These are phyloP conservation scores for Leucopsar rothschildi DNA, from an alignment of 2,113 vertebrate species.

Conservation along the genomic window DNA sequence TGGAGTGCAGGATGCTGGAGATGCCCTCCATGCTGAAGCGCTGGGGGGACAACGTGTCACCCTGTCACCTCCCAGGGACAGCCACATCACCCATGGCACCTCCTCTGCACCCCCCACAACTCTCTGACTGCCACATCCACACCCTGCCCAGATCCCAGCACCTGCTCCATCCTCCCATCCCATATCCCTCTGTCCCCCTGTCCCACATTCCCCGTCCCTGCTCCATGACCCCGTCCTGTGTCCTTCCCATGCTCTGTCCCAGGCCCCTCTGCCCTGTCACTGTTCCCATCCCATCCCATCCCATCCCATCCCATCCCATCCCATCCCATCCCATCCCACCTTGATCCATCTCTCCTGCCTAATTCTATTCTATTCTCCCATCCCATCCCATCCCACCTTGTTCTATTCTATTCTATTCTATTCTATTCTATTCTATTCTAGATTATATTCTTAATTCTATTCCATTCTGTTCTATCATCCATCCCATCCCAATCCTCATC, in stretches of 20 bases:
- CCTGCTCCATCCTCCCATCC: not conserved
- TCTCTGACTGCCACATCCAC: not conserved
- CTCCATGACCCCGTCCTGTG: not conserved
- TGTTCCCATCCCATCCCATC: not conserved
- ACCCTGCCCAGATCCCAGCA: not conserved
- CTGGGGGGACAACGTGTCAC: slow-evolving; percentile 50
- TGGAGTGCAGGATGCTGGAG: slow-evolving; percentile 93
- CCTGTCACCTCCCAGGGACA: not conserved
- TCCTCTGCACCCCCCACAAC: not conserved
- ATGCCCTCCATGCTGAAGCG: slow-evolving; percentile 99
- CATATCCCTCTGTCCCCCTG: no score
- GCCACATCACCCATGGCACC: accelerated
- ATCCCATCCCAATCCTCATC: not conserved
- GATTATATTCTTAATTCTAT: no score
- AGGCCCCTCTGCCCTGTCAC: no score
- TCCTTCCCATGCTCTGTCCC: no score
- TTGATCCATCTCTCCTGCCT: no score
- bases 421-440: no score
- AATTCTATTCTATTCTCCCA: no score
- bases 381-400: not conserved
- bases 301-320: not conserved
- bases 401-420: no score
- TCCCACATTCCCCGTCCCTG: not conserved
- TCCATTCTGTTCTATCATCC: not conserved
- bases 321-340: not conserved